phyloP scores from a whole-genome alignment of 1,140 invertebrate species.

The Plodia interpunctella region DNA sequence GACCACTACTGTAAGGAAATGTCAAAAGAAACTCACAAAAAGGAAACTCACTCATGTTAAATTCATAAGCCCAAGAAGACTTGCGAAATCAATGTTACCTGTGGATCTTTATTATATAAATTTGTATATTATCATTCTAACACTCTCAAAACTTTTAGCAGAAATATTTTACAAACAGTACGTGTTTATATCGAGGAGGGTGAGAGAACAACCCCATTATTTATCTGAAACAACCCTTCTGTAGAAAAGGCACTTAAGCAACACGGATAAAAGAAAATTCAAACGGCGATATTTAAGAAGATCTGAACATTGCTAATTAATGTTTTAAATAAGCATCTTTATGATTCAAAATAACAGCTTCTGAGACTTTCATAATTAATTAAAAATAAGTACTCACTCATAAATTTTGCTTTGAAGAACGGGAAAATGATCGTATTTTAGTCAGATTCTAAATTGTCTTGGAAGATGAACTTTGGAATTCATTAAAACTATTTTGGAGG shows the following conservation, averaged over 20 bases:
- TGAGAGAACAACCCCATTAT: constrained; percentile 20
- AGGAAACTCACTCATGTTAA: too few relatives aligned
- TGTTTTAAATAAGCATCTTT: neutral
- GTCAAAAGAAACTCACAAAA: too few relatives aligned
- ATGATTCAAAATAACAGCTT: neutral
- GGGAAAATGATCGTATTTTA: neutral
- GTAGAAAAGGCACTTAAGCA: constrained; percentile 14
- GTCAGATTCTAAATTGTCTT: neutral
- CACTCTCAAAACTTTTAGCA: neutral
- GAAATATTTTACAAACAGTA: constrained; percentile 19
- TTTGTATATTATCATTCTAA: neutral
- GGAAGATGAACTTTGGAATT: neutral
- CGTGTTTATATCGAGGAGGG: constrained; percentile 16
- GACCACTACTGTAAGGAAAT: too few relatives aligned
- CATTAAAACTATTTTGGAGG: too few relatives aligned
- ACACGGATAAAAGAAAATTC: constrained; percentile 8
- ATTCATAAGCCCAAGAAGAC: too few relatives aligned
- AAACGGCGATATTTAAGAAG: constrained; percentile 2
- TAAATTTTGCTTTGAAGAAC: constrained; percentile 4
- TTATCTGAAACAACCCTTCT: constrained; percentile 27
- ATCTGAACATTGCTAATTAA: constrained; percentile 2
- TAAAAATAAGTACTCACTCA: neutral
- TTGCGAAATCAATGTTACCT: too few relatives aligned
- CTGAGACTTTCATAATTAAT: neutral
- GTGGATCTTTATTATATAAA: neutral